Percentiles rank a stretch among this genome's conserved stretches.
phyloP scores from a whole-genome alignment of 2,888 invertebrate species.

The Chrysotoxum bicinctum region DNA sequence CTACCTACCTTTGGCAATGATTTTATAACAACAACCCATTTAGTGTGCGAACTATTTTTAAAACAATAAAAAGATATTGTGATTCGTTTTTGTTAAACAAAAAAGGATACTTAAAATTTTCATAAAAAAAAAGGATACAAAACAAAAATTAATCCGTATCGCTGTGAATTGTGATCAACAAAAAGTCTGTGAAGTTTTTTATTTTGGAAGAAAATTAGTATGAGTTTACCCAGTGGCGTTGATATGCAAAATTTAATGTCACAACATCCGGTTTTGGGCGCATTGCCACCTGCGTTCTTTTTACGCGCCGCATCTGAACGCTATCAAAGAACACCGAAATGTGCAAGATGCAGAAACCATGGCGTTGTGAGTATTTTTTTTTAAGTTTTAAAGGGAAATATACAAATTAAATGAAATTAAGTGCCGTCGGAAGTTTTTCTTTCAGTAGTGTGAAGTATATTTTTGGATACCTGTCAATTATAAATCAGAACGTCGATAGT shows the following conservation, averaged over 20 bases:
- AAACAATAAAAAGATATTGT: constrained; percentile 29
- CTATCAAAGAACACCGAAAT: constrained; percentile 98
- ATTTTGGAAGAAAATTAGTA: constrained; percentile 81
- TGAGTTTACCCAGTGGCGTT: constrained; percentile 93
- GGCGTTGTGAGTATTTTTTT: constrained; percentile 90
- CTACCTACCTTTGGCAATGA: constrained; percentile 22
- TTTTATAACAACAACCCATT: constrained; percentile 15
- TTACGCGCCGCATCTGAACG: constrained; percentile 93
- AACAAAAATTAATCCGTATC: not conserved
- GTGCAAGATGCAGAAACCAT: constrained; percentile 98
- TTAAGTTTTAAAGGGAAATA: not conserved
- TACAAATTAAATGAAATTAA: not conserved
- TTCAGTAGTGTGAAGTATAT: not conserved
- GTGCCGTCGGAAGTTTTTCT: constrained; percentile 15
- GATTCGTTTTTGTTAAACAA: not conserved
- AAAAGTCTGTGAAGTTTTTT: not conserved
- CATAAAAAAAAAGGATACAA: not conserved
- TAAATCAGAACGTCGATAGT: not conserved
- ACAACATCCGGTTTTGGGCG: constrained; percentile 91
- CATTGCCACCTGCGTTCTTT: constrained; percentile 93
- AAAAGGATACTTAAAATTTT: constrained; percentile 11
- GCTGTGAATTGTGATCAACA: constrained; percentile 17
- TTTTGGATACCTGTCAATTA: not conserved
- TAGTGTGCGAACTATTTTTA: not conserved
- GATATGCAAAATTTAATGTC: constrained; percentile 94